These are phyloP conservation scores for Hyles lineata DNA, from an alignment of 2,888 invertebrate genomes.

Conservation along the genomic window DNA sequence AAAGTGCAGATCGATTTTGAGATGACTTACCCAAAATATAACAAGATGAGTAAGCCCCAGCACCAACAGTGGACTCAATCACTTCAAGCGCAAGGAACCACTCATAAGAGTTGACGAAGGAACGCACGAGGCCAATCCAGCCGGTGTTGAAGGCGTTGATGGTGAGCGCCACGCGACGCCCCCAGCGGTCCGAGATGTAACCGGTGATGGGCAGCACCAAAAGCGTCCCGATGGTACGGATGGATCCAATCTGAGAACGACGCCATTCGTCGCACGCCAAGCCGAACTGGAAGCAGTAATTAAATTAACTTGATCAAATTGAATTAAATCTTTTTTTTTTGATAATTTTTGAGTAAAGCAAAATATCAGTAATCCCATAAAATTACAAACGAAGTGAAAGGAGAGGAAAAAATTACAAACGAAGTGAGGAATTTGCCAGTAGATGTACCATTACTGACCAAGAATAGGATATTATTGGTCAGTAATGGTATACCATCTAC, in stretches of 20 bases:
- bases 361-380: not conserved
- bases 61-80: constrained; percentile 88
- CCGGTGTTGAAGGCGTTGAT: constrained; percentile 86
- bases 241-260: constrained; percentile 89
- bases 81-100: constrained; percentile 90
- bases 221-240: constrained; percentile 89
- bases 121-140: constrained; percentile 87
- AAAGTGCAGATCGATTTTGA: not conserved
- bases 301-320: too few relatives aligned
- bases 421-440: too few relatives aligned
- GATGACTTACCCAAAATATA: constrained; percentile 87
- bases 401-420: too few relatives aligned
- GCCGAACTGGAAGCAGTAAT: constrained; percentile 77
- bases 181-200: constrained; percentile 90
- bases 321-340: not conserved
- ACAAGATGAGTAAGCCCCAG: constrained; percentile 89
- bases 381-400: too few relatives aligned
- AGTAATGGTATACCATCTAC: not conserved
- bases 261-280: constrained; percentile 89
- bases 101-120: constrained; percentile 88
- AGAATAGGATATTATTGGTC: too few relatives aligned
- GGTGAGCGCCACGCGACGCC: constrained; percentile 86
- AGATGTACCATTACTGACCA: too few relatives aligned
- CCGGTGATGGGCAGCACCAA: constrained; percentile 89
- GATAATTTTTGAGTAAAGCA: not conserved